phyloP scores from a whole-genome alignment of 2,888 invertebrate genomes.

The Nephrotoma flavescens region DNA sequence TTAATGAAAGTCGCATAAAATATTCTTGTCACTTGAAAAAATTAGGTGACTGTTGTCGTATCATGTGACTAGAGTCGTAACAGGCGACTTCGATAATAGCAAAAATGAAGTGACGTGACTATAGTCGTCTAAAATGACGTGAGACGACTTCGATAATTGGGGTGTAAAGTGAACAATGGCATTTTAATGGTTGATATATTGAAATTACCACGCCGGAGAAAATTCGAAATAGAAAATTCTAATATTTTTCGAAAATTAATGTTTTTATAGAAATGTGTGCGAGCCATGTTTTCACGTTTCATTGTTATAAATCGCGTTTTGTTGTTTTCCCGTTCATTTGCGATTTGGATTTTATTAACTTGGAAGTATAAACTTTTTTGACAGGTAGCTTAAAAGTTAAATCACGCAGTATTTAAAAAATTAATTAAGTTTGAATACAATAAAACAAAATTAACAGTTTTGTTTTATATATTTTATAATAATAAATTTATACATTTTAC shows the following conservation, averaged over 20 bases:
- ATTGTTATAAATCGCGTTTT: neutral
- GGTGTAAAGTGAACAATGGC: neutral
- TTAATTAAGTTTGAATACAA: neutral
- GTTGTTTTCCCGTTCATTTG: neutral
- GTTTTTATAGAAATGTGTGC: neutral
- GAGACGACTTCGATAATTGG: too few species aligned
- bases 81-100: too few species aligned
- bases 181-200: too few species aligned
- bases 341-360: neutral
- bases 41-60: too few species aligned
- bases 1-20: too few species aligned
- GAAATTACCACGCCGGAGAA: neutral
- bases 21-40: too few species aligned
- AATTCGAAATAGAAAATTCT: neutral
- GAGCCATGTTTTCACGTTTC: neutral
- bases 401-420: neutral
- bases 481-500: neutral
- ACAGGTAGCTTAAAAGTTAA: neutral
- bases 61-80: too few species aligned
- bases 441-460: neutral
- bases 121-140: too few species aligned
- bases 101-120: too few species aligned
- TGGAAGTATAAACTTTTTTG: neutral
- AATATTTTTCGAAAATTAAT: neutral
- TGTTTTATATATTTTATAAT: neutral